Percentiles rank a stretch among this genome's conserved stretches.
phyloP scores from a whole-genome alignment of 1,140 invertebrate genomes.

The Thalassaphorura encarpata region DNA sequence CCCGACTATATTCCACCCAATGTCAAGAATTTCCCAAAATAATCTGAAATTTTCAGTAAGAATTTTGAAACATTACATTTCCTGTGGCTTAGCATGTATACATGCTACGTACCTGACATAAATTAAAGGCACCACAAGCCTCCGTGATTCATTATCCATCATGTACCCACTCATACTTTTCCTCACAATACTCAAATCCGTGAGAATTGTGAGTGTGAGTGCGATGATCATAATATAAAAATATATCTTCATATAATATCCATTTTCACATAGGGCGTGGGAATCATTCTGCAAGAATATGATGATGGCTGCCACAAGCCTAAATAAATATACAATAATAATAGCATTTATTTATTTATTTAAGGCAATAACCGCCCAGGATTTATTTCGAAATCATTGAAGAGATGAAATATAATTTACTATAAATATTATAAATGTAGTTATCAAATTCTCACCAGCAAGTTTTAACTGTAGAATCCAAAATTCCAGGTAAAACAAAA shows the following conservation, averaged over 20 bases:
- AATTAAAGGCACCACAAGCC: slow-evolving; percentile 36
- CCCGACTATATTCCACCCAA: slow-evolving; percentile 63
- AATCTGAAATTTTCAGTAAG: slow-evolving; percentile 43
- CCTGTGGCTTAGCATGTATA: neutral
- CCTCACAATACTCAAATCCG: slow-evolving; percentile 33
- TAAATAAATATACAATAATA: neutral
- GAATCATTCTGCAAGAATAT: slow-evolving; percentile 22
- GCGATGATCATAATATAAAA: slow-evolving; percentile 33
- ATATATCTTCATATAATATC: slow-evolving; percentile 26
- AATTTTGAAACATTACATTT: neutral
- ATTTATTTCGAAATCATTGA: too few relatives aligned
- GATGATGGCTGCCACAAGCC: slow-evolving; percentile 21
- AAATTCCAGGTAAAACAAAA: slow-evolving; percentile 42
- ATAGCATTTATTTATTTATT: neutral
- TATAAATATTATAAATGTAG: neutral
- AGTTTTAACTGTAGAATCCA: slow-evolving; percentile 42
- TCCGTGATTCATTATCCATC: slow-evolving; percentile 35
- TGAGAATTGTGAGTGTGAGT: slow-evolving; percentile 35
- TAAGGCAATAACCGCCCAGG: too few relatives aligned
- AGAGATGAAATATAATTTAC: neutral
- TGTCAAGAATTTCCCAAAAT: slow-evolving; percentile 59
- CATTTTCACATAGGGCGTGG: slow-evolving; percentile 25
- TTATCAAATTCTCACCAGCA: slow-evolving; percentile 40
- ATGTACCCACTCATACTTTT: slow-evolving; percentile 39
- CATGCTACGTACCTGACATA: slow-evolving; percentile 35